These are phyloP conservation scores for Vultur gryphus DNA, from an alignment of 2,797 vertebrate species.

Conservation along the genomic window DNA sequence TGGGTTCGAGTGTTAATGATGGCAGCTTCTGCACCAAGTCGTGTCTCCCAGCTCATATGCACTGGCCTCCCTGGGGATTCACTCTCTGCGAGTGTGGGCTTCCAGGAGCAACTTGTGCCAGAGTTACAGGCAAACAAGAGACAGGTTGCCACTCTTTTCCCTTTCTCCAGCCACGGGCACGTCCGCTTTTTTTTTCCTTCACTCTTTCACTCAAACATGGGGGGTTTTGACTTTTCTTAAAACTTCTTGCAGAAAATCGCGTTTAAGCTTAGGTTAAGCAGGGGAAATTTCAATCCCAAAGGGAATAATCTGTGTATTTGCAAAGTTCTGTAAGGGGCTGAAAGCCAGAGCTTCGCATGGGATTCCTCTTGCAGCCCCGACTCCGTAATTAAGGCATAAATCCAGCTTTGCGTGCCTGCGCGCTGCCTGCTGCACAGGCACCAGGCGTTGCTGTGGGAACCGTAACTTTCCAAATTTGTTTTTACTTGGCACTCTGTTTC, in stretches of 20 bases:
- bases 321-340: not conserved
- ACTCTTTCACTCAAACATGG: not conserved
- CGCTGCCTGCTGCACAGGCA: not conserved
- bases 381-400: slow-evolving; percentile 21
- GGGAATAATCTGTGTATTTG: not conserved
- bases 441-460: slow-evolving; percentile 50
- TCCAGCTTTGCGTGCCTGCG: not conserved
- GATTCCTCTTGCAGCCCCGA: not conserved
- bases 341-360: not conserved
- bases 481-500: not conserved
- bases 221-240: not conserved
- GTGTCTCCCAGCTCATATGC: not conserved
- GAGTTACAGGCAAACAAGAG: not conserved
- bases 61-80: not conserved
- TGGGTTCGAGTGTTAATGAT: not conserved
- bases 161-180: accelerated
- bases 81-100: not conserved
- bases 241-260: not conserved
- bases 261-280: not conserved
- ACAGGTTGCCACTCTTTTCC: not conserved
- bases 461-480: slow-evolving; percentile 1
- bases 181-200: not conserved
- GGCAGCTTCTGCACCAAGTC: not conserved
- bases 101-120: not conserved
- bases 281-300: not conserved